phyloP scores from a whole-genome alignment of 2,888 invertebrate species.

The Alsophila aescularia region DNA sequence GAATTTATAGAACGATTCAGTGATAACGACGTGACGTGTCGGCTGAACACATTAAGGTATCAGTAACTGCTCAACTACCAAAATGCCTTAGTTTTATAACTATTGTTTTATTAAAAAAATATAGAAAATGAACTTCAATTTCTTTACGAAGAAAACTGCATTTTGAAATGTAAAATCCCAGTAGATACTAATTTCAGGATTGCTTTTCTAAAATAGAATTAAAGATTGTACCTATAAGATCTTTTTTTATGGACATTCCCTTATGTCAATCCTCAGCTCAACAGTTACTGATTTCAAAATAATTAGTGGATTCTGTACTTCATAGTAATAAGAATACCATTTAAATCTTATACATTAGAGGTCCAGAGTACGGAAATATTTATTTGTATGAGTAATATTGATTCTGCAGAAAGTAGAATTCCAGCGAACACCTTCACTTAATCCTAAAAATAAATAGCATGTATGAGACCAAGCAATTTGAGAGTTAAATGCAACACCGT shows the following conservation, averaged over 20 bases:
- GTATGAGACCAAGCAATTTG: slow-evolving; percentile 1
- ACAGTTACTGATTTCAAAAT: too few relatives aligned
- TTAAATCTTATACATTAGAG: too few relatives aligned
- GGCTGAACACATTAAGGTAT: slow-evolving; percentile 5
- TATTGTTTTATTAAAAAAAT: not conserved
- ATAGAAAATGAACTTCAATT: not conserved
- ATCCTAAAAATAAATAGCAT: slow-evolving; percentile 5
- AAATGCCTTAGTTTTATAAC: not conserved
- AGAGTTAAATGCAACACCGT: slow-evolving; percentile 14
- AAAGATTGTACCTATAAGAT: too few relatives aligned
- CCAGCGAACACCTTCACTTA: not conserved
- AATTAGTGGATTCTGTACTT: too few relatives aligned
- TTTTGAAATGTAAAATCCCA: too few relatives aligned
- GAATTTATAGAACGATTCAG: slow-evolving; percentile 4
- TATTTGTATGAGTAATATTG: not conserved
- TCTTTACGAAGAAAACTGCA: too few relatives aligned
- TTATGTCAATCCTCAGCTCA: too few relatives aligned
- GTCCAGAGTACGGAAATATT: not conserved
- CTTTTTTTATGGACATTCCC: too few relatives aligned
- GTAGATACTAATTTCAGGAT: too few relatives aligned
- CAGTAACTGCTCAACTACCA: not conserved
- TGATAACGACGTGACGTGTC: slow-evolving; percentile 9
- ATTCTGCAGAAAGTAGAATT: not conserved
- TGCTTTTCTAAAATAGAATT: too few relatives aligned
- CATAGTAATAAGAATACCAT: too few relatives aligned